phyloP scores from a whole-genome alignment of 2,888 invertebrate species.

The Kuschelorhynchus macadamiae region DNA sequence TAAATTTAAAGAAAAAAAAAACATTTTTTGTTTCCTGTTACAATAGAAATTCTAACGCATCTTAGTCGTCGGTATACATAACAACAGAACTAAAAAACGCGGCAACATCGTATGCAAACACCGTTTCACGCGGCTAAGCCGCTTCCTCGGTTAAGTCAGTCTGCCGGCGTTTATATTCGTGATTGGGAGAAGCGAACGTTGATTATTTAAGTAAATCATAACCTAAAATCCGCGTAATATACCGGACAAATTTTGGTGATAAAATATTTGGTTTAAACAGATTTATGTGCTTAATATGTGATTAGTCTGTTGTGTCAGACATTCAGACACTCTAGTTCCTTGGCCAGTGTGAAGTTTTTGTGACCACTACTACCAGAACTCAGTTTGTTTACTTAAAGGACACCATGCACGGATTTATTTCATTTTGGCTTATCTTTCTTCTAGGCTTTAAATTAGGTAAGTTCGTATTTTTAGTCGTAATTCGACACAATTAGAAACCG shows the following conservation, averaged over 20 bases:
- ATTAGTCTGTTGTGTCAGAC: conserved; percentile 2
- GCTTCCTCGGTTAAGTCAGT: conserved; percentile 43
- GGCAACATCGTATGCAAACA: conserved; percentile 43
- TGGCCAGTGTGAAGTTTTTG: conserved; percentile 11
- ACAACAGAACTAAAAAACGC: conserved; percentile 10
- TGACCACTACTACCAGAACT: conserved; percentile 4
- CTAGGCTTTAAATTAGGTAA: conserved; percentile 24
- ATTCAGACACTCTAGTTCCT: neutral
- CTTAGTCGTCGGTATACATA: too few relatives aligned
- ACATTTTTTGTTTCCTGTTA: too few relatives aligned
- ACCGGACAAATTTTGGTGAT: conserved; percentile 1
- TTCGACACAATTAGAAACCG: neutral
- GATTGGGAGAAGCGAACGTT: conserved; percentile 25
- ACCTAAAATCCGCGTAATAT: conserved; percentile 29
- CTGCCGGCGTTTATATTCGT: conserved; percentile 39
- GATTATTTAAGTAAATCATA: conserved; percentile 26
- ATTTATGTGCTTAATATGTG: conserved; percentile 23
- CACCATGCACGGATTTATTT: conserved; percentile 28
- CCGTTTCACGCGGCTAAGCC: conserved; percentile 35
- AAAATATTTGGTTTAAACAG: neutral
- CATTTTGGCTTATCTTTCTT: conserved; percentile 24
- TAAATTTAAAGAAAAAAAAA: too few relatives aligned
- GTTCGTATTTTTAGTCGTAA: conserved; percentile 19
- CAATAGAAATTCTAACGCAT: too few relatives aligned
- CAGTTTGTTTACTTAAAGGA: conserved; percentile 19